phyloP scores from a whole-genome alignment of 2,113 vertebrate species.

The Aphyosemion australe region DNA sequence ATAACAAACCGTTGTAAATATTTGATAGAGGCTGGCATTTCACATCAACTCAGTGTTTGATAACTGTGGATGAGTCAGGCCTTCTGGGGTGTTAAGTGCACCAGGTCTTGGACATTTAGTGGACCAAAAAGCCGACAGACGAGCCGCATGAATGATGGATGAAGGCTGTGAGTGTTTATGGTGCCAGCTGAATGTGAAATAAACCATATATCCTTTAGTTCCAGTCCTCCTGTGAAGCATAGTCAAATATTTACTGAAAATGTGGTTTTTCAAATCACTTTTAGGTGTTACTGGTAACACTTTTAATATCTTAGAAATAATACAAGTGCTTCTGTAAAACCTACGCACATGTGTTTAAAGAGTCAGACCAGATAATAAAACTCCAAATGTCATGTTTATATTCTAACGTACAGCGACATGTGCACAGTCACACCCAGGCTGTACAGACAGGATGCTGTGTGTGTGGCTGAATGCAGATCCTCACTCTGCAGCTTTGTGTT shows the following conservation, averaged over 20 bases:
- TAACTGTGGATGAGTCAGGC: conserved; percentile 40
- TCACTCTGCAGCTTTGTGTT: conserved; percentile 18
- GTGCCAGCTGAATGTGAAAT: conserved; percentile 61
- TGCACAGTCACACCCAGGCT: conserved; percentile 7
- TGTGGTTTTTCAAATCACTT: background rate
- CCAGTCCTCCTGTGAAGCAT: conserved; percentile 29
- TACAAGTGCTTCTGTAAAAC: conserved; percentile 9
- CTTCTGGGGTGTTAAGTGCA: conserved; percentile 35
- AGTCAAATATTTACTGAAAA: background rate
- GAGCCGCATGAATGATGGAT: conserved; percentile 71
- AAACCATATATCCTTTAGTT: conserved; percentile 30
- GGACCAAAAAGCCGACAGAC: conserved; percentile 59
- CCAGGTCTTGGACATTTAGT: conserved; percentile 49
- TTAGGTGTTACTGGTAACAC: background rate
- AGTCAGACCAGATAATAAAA: too few relatives aligned
- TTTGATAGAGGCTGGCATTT: background rate
- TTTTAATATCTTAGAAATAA: conserved; percentile 11
- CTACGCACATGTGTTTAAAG: background rate
- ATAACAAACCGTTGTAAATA: background rate
- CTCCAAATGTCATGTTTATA: background rate
- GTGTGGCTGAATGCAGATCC: conserved; percentile 34
- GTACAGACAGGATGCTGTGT: conserved; percentile 26
- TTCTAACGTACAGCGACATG: conserved; percentile 5
- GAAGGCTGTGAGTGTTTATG: conserved; percentile 57
- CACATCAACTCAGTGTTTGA: conserved; percentile 8